Percentiles rank a stretch among this genome's conserved stretches.
phyloP scores from a whole-genome alignment of 2,113 vertebrate genomes.

The Jacana jacana region DNA sequence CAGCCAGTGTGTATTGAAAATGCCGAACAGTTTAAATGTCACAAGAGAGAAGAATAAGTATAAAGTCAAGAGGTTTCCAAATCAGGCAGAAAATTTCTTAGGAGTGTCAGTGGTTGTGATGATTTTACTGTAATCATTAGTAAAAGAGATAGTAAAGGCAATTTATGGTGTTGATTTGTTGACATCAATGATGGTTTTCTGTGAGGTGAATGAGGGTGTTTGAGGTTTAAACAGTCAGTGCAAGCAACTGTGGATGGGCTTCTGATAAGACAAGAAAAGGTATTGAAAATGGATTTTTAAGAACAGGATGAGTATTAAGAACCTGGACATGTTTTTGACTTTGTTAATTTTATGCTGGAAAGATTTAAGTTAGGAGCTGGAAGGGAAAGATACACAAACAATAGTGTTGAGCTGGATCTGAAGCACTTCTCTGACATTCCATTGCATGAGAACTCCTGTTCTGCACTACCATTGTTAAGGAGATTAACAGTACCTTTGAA shows the following conservation, averaged over 20 bases:
- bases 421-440: background rate
- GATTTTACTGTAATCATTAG: background rate
- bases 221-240: background rate
- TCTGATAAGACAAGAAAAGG: background rate
- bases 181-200: background rate
- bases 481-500: background rate
- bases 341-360: background rate
- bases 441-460: background rate
- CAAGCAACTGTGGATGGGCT: background rate
- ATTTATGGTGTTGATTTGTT: background rate
- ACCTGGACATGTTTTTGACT: background rate
- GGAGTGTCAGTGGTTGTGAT: background rate
- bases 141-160: background rate
- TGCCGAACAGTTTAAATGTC: background rate
- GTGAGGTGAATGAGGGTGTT: background rate
- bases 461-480: background rate
- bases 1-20: background rate
- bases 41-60: background rate
- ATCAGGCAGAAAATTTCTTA: background rate
- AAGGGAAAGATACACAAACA: background rate
- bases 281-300: background rate
- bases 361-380: background rate
- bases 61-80: background rate
- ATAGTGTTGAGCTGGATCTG: background rate
- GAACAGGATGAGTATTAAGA: background rate